These are phyloP conservation scores for Meles meles DNA, from an alignment of 2,113 vertebrate species.

Conservation along the genomic window DNA sequence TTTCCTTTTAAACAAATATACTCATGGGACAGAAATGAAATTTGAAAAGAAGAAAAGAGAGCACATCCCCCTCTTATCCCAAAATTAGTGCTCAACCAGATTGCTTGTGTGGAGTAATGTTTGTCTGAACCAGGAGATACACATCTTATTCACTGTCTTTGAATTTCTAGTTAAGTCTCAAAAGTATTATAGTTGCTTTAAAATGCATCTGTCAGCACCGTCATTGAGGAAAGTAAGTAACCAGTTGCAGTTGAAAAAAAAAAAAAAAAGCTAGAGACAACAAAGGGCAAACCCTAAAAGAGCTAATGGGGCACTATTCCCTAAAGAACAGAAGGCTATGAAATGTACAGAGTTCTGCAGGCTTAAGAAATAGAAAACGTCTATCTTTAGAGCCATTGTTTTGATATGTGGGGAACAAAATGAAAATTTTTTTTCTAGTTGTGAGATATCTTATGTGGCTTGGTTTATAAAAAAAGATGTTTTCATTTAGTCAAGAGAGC, in stretches of 20 bases:
- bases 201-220: background rate
- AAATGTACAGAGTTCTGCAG: background rate
- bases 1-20: constrained; percentile 18
- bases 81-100: background rate
- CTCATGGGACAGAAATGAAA: constrained; percentile 42
- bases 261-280: background rate
- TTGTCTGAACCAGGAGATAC: background rate
- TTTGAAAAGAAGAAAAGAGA: background rate
- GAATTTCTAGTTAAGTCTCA: constrained; percentile 17
- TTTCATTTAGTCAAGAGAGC: constrained; percentile 25
- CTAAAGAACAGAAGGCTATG: background rate
- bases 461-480: background rate
- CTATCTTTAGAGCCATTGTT: constrained; percentile 25
- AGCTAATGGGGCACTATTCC: background rate
- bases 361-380: background rate
- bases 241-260: background rate
- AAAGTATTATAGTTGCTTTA: background rate
- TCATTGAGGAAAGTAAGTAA: constrained; percentile 1
- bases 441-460: background rate
- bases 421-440: background rate
- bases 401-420: background rate
- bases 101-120: background rate
- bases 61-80: background rate
- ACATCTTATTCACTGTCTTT: constrained; percentile 11
- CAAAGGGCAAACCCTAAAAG: background rate